Base-by-base conservation (phyloP, 2,888 invertebrate genomes). In the Cheiracanthium punctorium region DNA sequence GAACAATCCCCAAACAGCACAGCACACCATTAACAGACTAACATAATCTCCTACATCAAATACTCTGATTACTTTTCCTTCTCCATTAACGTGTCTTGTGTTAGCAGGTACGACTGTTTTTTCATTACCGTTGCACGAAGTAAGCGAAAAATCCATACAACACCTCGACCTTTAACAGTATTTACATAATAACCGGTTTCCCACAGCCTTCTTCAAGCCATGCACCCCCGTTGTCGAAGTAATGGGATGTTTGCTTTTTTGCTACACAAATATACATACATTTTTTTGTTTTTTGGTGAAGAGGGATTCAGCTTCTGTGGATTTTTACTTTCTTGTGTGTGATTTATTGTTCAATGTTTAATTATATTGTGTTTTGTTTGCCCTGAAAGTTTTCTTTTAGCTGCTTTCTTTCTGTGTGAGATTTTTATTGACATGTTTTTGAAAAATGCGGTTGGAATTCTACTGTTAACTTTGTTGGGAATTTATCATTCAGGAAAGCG, bases 151-250 rank as follows among this genome's bases (percentile, higher is more conserved):
- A 82, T 82, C 82, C 82, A 82, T 82, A 82, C 71, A 82, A 77
- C 82, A 82, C 82, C 82, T 77, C 82, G 82, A 82, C 82, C 82
- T 82, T 77, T 82, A 73, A 37, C 77, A 64, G 82, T 82, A 82
- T 82, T 82, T 82, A 82, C 82, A 82, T 82, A 82, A 82, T 72
- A 82, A 82, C 82, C 82, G 77, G 82, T 82, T 82, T 76, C 20
- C 48, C 20, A 29, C 8, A 48, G 29, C 64, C 28, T 67, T 20
- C 17, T 24, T 33, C 41, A 37, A 72, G 72, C 76, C 81, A 67
- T 65, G 52, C 43, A 33, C 77, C 72, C 37, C 41, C 33, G 37
- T 33, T 30, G 77, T 48, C 64, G 64, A 58, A 48, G 67, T 72
- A 77, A 77, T 67, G 75, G 82, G 77, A 77, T 77, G 82, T 82